Base-by-base conservation (phyloP, 2,113 vertebrate species). In the Artemisiospiza belli region DNA sequence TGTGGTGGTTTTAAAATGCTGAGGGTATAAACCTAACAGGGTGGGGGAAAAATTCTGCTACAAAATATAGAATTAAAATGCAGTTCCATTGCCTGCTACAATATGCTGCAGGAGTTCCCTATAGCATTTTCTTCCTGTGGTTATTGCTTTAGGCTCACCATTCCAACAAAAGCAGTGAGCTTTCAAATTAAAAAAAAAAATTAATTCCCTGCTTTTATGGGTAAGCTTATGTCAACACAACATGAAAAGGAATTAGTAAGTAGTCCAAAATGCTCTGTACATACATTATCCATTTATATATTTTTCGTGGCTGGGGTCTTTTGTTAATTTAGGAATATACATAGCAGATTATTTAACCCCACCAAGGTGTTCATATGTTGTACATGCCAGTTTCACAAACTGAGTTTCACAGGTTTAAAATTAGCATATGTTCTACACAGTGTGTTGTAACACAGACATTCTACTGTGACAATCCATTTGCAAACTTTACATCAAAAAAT, bases 201-300 rank as follows among this genome's bases (percentile, higher is more conserved):
- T 37, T 23, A 94, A 78, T 80, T 61, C 15, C 5, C 35, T 69
- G 44, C 55, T 93, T 96, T 90, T 94, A 76, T 80, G 21, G 17
- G 85, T 79, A 92, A 94, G 90, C 59, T 80, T 90, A 51, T 59
- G 44, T 87, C 92, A 95, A 61, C 30, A 86, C 23, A 80, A 91
- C 63, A 72, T 92, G 59, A 87, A 93, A 97, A 94, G 44, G 43
- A 64, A 92, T 79, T 87, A 94, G 30, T 89, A 87, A 80, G 49
- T 80, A 93, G 30, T 52, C 86, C 41, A 81, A 93, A 92, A 72
- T 41, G 43, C 44, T 73, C 66, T 72, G 8, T 92, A 30, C 39
- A 78, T 75, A 33, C 23, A 75, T 90, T 70, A 81, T 75, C 68
- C 43, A 35, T 17, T 55, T 68, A 47, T 30, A 8, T 92, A 19